Percentiles rank a stretch among this genome's conserved stretches.
These are phyloP conservation scores for Mythimna pallens DNA, from an alignment of 2,888 invertebrate species.

Conservation along the genomic window DNA sequence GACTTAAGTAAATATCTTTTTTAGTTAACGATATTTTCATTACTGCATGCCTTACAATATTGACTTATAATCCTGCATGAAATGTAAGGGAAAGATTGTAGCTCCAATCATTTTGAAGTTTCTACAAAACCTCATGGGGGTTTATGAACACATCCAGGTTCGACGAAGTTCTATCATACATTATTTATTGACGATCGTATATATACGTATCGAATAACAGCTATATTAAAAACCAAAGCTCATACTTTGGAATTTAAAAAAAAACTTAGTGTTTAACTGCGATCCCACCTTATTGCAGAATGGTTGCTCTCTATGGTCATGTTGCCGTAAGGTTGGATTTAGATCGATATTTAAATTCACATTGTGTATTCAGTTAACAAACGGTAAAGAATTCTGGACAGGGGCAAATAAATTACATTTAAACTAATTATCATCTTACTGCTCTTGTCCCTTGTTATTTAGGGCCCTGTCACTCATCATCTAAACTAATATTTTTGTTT, in stretches of 20 bases:
- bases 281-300: no score
- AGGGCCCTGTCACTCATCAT: no score
- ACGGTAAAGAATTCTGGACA: no score
- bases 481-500: no score
- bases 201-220: background rate
- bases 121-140: constrained; percentile 5
- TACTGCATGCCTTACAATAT: background rate
- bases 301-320: background rate
- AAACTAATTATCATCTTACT: no score
- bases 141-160: constrained; percentile 8
- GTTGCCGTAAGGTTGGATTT: no score
- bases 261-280: no score
- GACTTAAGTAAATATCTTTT: background rate
- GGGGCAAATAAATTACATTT: no score
- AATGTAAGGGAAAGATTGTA: background rate
- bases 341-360: no score
- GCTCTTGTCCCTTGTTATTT: no score
- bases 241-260: no score
- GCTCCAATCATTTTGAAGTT: constrained; percentile 11
- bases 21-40: background rate
- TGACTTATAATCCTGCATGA: background rate
- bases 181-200: background rate
- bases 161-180: background rate
- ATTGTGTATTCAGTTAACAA: no score
- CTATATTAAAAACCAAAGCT: background rate